Evolutionary conservation across 2,113 vertebrate species (phyloP), one percentile per base, ranked within the genome.

Genomic region (Odocoileus virginianus): DNA sequence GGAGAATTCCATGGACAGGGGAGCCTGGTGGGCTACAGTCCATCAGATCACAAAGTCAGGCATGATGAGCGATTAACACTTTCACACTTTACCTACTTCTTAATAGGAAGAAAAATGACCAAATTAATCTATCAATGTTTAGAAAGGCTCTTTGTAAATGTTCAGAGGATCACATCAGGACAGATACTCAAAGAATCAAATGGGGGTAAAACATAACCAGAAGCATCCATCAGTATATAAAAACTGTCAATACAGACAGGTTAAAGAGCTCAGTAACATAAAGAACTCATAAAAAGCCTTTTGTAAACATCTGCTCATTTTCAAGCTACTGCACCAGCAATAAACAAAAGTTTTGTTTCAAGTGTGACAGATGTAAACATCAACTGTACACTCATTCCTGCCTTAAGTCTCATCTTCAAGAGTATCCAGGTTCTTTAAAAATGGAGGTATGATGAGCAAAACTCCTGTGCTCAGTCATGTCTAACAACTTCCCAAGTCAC

Each of bases 291-390:
- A 78, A 58, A 71, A 94, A 95, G 40, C 6, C 12, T 94, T 93
- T 79, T 57, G 5, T 92, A 81, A 97, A 95, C 33, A 9, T 6
- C 9, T 91, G 78, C 13, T 93, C 55, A 52, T 88, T 67, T 93
- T 86, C 87, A 94, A 84, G 21, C 28, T 74, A 61, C 13, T 50
- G 47, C 8, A 19, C 27, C 64, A 89, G 17, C 84, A 67, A n/a
- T 64, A 95, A 67, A 96, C 15, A 96, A 89, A 96, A 21, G 21
- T 85, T 84, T 40, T 76, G 43, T 87, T 97, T 97, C 92, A 92
- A 94, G 86, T 30, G 23, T 83, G 57, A 93, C 16, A 83, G 11
- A 6, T 93, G 12, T 79, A 94, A 97, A 95, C 21, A 96, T 78
- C 93, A 95, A 92, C 28, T 86, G 36, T 78, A 91, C 40, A 96